A percentile compares a stretch with the other conserved stretches of the same genome.
phyloP scores from a whole-genome alignment of 2,888 invertebrate genomes.

The Leptopterna dolabrata region DNA sequence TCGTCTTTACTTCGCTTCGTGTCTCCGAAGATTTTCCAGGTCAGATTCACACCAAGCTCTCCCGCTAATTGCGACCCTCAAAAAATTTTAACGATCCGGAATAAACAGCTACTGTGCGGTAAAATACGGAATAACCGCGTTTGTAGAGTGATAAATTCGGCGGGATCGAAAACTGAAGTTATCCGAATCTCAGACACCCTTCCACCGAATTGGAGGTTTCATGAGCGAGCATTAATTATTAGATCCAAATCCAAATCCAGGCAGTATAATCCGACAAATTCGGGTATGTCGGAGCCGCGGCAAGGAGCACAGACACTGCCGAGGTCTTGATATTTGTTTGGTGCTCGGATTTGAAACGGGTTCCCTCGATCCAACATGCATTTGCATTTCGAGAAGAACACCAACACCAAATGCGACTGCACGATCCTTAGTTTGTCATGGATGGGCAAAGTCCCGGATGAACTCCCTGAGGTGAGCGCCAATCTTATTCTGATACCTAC shows the following conservation, averaged over 20 bases:
- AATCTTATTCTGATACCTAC: background rate
- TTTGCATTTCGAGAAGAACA: slow-evolving; percentile 94
- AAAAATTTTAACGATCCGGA: background rate
- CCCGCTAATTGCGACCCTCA: background rate
- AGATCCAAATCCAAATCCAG: background rate
- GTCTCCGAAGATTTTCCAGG: slow-evolving; percentile 24
- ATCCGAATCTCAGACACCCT: background rate
- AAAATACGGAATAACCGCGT: background rate
- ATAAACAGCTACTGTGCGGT: background rate
- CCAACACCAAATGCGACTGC: slow-evolving; percentile 95
- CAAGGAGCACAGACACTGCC: background rate
- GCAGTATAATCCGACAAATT: background rate
- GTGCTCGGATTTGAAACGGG: background rate
- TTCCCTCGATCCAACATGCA: slow-evolving; percentile 75
- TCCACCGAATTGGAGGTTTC: background rate
- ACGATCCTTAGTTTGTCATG: slow-evolving; percentile 93
- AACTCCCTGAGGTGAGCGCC: slow-evolving; percentile 86
- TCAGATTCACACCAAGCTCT: background rate
- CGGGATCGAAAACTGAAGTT: background rate
- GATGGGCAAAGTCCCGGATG: slow-evolving; percentile 98
- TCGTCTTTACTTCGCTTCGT: slow-evolving; percentile 29
- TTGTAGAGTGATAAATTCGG: background rate
- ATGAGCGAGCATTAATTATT: background rate
- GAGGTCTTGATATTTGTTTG: slow-evolving; percentile 30
- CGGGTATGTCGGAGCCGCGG: background rate